phyloP scores from a whole-genome alignment of 2,888 invertebrate genomes.

The Heteropelma amictum region DNA sequence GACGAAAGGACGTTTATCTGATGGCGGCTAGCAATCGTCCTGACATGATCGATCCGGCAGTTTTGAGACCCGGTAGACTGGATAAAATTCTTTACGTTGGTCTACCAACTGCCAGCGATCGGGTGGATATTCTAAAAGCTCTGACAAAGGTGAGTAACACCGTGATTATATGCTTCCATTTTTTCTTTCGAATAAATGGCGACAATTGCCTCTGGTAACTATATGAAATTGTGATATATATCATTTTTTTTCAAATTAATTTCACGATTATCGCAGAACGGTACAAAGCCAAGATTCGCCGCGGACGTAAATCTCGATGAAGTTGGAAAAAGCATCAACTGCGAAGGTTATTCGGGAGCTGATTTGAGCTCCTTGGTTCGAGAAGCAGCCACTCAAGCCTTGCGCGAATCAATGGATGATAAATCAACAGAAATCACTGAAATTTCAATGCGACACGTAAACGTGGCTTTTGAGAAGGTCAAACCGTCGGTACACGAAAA shows the following conservation, averaged over 20 bases:
- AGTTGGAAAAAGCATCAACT: slow-evolving; percentile 83
- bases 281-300: slow-evolving; percentile 87
- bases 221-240: background rate
- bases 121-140: slow-evolving; percentile 92
- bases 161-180: no score
- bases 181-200: background rate
- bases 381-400: slow-evolving; percentile 90
- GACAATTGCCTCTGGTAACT: background rate
- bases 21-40: slow-evolving; percentile 98
- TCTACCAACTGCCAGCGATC: slow-evolving; percentile 88
- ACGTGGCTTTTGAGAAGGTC: slow-evolving; percentile 87
- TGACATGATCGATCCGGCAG: slow-evolving; percentile 97
- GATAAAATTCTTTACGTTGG: slow-evolving; percentile 95
- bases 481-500: slow-evolving; percentile 92
- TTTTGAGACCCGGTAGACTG: slow-evolving; percentile 92
- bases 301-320: slow-evolving; percentile 87
- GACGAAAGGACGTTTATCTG: slow-evolving; percentile 94
- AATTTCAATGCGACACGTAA: slow-evolving; percentile 86
- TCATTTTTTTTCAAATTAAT: slow-evolving; percentile 28
- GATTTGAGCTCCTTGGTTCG: slow-evolving; percentile 94
- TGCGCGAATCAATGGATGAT: slow-evolving; percentile 86
- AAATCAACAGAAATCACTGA: slow-evolving; percentile 73
- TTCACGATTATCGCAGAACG: slow-evolving; percentile 81
- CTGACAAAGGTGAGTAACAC: slow-evolving; percentile 87
- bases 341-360: slow-evolving; percentile 94